phyloP scores from a whole-genome alignment of 2,888 invertebrate species.

The Oligia latruncula region DNA sequence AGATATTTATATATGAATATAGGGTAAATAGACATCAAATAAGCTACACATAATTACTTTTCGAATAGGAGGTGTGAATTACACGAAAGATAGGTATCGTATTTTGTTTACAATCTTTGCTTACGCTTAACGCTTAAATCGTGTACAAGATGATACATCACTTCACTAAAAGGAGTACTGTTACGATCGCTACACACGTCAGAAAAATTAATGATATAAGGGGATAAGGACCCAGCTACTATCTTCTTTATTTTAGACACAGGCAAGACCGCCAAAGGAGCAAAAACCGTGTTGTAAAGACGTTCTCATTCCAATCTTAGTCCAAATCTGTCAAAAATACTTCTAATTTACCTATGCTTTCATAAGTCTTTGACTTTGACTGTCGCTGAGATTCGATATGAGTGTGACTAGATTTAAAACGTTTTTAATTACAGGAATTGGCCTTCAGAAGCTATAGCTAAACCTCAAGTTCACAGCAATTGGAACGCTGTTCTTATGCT shows the following conservation, averaged over 20 bases:
- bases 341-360: neutral
- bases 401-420: neutral
- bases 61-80: neutral
- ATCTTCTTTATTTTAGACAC: neutral
- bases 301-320: no score
- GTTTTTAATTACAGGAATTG: neutral
- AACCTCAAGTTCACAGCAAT: neutral
- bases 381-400: neutral
- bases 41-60: neutral
- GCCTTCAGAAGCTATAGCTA: neutral
- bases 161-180: neutral
- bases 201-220: conserved; percentile 10
- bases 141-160: conserved; percentile 4
- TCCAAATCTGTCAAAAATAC: neutral
- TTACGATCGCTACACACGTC: conserved; percentile 3
- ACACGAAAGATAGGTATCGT: conserved; percentile 2
- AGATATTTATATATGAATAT: neutral
- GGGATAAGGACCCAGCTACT: neutral
- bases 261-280: neutral
- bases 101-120: conserved; percentile 9
- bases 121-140: neutral
- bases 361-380: neutral
- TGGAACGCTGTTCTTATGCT: neutral
- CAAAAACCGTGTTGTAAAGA: no score
- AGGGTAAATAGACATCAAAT: neutral